Evolutionary conservation across 2,797 vertebrate species (phyloP).

Genomic region (Fundulus diaphanus): DNA sequence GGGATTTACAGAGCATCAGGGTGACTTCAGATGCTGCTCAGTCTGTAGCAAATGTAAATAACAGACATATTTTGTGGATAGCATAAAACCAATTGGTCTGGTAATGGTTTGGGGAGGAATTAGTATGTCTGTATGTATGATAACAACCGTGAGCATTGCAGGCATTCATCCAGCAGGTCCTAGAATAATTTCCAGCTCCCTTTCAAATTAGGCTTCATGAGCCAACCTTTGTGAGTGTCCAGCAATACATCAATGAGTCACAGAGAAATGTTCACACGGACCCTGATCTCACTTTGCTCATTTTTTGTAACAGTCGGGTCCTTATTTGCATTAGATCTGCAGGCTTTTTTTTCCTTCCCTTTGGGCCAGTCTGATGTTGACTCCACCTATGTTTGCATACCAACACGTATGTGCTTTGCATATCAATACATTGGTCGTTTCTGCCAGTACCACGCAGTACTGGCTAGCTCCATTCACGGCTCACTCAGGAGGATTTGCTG

Average conservation of each 20-base stretch:
- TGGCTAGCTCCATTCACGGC: slow-evolving; percentile 45
- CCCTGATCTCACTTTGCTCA: slow-evolving; percentile 5
- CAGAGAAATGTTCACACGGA: slow-evolving; percentile 11
- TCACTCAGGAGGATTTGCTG: slow-evolving; percentile 53
- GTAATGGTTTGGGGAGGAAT: slow-evolving; percentile 25
- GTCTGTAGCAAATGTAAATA: slow-evolving; percentile 42
- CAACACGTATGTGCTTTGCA: slow-evolving; percentile 60
- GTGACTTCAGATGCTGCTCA: slow-evolving; percentile 43
- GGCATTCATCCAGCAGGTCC: slow-evolving; percentile 15
- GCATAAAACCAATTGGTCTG: not conserved
- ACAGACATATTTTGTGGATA: slow-evolving; percentile 24
- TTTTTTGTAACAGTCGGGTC: slow-evolving; percentile 23
- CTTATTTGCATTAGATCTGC: slow-evolving; percentile 44
- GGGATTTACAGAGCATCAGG: slow-evolving; percentile 45
- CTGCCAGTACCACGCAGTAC: slow-evolving; percentile 44
- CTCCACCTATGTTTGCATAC: slow-evolving; percentile 66
- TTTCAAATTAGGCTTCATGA: not conserved
- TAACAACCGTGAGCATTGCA: slow-evolving; percentile 5
- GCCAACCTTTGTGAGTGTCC: not conserved
- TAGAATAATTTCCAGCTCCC: slow-evolving; percentile 11
- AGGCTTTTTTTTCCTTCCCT: slow-evolving; percentile 19
- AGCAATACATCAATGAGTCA: not conserved
- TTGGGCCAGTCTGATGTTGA: slow-evolving; percentile 11
- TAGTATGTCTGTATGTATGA: not conserved
- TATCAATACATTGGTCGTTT: slow-evolving; percentile 64